Evolutionary conservation across 2,113 vertebrate genomes (phyloP), one percentile per base, ranked within the genome.

Genomic region (Brienomyrus longianalis): DNA sequence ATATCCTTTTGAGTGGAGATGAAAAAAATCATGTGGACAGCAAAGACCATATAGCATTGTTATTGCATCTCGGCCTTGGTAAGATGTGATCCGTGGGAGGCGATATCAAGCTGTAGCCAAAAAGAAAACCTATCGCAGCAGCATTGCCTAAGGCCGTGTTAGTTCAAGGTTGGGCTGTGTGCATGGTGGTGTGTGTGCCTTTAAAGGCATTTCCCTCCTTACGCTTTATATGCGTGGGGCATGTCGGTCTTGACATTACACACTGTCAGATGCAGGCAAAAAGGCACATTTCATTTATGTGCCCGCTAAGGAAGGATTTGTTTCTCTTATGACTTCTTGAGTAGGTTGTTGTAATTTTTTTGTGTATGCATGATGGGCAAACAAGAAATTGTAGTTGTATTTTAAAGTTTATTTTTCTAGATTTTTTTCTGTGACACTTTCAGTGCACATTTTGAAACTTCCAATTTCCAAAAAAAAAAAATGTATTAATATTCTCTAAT

Each of bases 41-140:
- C 35, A 39, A 4, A 80, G 5, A 43, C 35, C 74, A 19, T 80
- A 43, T 43, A 80, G 17, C 74, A 35, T 80, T 80, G 74, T 80
- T 80, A 80, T 43, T 80, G 5, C 74, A 80, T 80, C 95, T 95
- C 95, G 94, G 94, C 91, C 83, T 84, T 48, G 83, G 83, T 21
- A 84, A 48, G 83, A 48, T 84, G 45, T 84, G 83, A 48, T 23
- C 15, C 8, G 83, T 39, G 45, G 83, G 39, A 45, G 45, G 83
- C 5, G 6, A 80, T 80, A 19, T 80, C 74, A 80, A 7, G 35
- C 74, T 43, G 13, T 7, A 27, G 5, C 74, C 31, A 80, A 80
- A 80, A 80, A 80, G 35, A 80, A 17, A 80, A 17, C 74, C 74
- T 77, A 35, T 77, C 15, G 11, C 70, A 19, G 13, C 70, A 77